Percentiles rank a stretch among this genome's conserved stretches.
These are phyloP conservation scores for Melanostoma scalare DNA, from an alignment of 2,888 invertebrate species.

Conservation along the genomic window DNA sequence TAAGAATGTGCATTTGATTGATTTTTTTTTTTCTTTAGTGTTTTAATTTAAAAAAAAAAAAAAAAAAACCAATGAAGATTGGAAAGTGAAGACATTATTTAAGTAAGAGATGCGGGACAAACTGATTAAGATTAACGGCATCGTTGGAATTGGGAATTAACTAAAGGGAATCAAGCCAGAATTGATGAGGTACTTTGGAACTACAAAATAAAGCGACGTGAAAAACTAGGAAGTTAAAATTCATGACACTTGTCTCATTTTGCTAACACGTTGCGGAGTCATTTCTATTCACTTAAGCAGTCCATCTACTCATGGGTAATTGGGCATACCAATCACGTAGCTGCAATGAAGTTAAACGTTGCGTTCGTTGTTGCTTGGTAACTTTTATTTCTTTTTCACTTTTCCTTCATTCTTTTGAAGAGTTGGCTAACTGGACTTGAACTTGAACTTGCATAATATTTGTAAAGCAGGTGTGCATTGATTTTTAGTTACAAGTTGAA, in stretches of 20 bases:
- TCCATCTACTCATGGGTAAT: constrained; percentile 2
- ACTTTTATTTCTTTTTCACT: constrained; percentile 10
- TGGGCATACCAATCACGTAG: constrained; percentile 27
- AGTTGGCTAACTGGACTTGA: constrained; percentile 21
- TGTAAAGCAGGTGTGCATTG: background rate
- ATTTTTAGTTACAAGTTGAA: constrained; percentile 10
- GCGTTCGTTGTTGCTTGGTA: background rate
- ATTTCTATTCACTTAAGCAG: constrained; percentile 7
- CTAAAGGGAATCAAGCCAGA: background rate
- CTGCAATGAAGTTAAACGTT: background rate
- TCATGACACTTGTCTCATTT: constrained; percentile 22
- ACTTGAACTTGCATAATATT: constrained; percentile 54
- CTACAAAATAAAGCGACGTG: background rate
- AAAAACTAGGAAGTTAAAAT: constrained; percentile 45
- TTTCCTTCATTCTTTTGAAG: background rate
- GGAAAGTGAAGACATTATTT: constrained; percentile 17
- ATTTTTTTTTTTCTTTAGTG: too few relatives aligned
- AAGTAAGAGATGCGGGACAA: constrained; percentile 18
- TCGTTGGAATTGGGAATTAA: background rate
- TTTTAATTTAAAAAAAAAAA: too few relatives aligned
- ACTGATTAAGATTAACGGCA: background rate
- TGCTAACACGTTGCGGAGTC: background rate
- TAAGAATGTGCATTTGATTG: too few relatives aligned
- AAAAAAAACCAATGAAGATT: background rate
- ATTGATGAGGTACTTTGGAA: too few relatives aligned